Conservation (phyloP, 2,113 vertebrate species). For the Hepsetus odoe region DNA sequence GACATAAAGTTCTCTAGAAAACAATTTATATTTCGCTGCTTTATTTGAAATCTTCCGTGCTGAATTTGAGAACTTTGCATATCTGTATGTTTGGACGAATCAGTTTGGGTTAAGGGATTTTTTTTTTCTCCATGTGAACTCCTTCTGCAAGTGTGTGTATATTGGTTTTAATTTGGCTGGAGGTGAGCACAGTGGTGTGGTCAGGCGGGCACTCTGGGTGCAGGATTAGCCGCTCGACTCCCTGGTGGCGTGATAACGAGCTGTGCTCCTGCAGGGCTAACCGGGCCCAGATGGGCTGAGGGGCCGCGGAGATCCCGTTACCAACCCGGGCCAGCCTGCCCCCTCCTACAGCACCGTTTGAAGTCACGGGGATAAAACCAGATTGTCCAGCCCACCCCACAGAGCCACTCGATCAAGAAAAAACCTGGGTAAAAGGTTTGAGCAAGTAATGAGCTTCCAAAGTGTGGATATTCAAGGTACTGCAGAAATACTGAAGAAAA, state of each 20-base stretch:
- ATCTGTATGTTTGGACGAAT: too few relatives aligned
- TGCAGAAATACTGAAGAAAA: background rate
- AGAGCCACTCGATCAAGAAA: conserved; percentile 56
- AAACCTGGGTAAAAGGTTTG: background rate
- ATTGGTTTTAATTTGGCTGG: conserved; percentile 66
- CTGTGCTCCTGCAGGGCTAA: conserved; percentile 65
- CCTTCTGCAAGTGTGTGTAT: conserved; percentile 5
- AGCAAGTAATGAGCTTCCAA: background rate
- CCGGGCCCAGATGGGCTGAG: conserved; percentile 71
- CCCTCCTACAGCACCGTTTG: conserved; percentile 52
- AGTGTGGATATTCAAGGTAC: too few relatives aligned
- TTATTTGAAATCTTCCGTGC: too few relatives aligned
- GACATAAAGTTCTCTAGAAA: too few relatives aligned
- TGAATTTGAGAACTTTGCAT: too few relatives aligned
- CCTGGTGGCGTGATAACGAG: conserved; percentile 71
- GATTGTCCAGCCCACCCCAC: conserved; percentile 21
- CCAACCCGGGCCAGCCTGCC: conserved; percentile 57
- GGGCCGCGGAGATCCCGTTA: conserved; percentile 66
- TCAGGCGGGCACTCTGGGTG: conserved; percentile 37
- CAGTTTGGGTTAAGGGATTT: too few relatives aligned
- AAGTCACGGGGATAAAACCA: conserved; percentile 61
- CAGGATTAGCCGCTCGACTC: conserved; percentile 60
- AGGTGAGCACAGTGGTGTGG: conserved; percentile 44
- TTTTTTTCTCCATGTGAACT: too few relatives aligned
- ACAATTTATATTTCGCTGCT: too few relatives aligned